Percentiles rank a stretch among this genome's conserved stretches.
These are phyloP conservation scores for Drosophila seguyi DNA, from an alignment of 1,140 invertebrate species.

Conservation along the genomic window DNA sequence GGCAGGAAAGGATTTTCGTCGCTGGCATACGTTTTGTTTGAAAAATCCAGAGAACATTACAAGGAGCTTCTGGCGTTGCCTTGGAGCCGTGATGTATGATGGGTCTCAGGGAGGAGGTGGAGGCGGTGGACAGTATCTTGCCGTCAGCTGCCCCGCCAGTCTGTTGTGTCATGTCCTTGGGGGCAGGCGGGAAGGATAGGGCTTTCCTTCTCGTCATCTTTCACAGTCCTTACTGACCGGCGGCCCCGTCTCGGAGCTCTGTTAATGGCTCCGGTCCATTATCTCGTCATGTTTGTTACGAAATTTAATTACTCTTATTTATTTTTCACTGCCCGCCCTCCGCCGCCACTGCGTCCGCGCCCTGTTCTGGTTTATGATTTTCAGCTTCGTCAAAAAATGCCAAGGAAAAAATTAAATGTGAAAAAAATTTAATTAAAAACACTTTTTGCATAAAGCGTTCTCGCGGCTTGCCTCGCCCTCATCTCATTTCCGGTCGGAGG, in stretches of 20 bases:
- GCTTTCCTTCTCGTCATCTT: slow-evolving; percentile 71
- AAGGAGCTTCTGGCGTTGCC: slow-evolving; percentile 30
- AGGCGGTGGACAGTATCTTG: slow-evolving; percentile 3
- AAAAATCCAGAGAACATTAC: slow-evolving; percentile 60
- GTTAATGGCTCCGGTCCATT: slow-evolving; percentile 85
- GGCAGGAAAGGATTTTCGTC: slow-evolving; percentile 52
- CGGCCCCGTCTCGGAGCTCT: slow-evolving; percentile 45
- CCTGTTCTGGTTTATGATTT: slow-evolving; percentile 75
- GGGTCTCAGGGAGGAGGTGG: slow-evolving; percentile 11
- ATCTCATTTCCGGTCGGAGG: slow-evolving; percentile 12
- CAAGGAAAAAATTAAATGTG: slow-evolving; percentile 76
- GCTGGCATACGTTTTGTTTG: slow-evolving; percentile 47
- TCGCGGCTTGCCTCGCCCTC: slow-evolving; percentile 11
- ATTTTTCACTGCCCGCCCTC: slow-evolving; percentile 68
- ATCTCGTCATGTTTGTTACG: slow-evolving; percentile 85
- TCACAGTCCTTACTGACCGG: slow-evolving; percentile 53
- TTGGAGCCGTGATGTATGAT: slow-evolving; percentile 45
- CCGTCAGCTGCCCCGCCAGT: slow-evolving; percentile 29
- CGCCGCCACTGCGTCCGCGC: slow-evolving; percentile 18
- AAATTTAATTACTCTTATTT: slow-evolving; percentile 85
- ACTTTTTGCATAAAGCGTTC: slow-evolving; percentile 66
- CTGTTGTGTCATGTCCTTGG: slow-evolving; percentile 1
- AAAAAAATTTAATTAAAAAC: slow-evolving; percentile 82
- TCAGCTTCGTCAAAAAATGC: slow-evolving; percentile 76
- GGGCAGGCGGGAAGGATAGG: background rate